Base-by-base conservation (phyloP, 2,113 vertebrate genomes). In the Callorhinus ursinus region DNA sequence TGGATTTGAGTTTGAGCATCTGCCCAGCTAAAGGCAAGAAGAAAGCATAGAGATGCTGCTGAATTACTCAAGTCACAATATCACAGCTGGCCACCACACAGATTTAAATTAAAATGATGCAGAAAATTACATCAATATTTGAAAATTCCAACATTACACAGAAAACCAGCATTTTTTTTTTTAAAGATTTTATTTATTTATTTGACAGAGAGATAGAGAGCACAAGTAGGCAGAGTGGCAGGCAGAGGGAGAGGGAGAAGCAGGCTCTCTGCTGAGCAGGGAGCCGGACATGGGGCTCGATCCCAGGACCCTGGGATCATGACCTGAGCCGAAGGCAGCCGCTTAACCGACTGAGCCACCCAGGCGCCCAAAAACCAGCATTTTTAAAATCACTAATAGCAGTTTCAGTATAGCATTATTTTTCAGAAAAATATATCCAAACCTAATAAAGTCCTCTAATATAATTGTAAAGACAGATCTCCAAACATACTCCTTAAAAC, bases 1-100 rank as follows among this genome's bases (percentile, higher is more conserved):
- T 99, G 99, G 93, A 99, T 99, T 98, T 99, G 99, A 0, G 99
- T 99, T 98, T 99, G 99, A 87, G 99, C 99, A 96, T 99, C 99
- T 10, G 99, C 99, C 99, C 99, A 99, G 98, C 99, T 99, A 97
- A 84, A 97, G 95, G 93, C 94, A 39, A 91, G 88, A 59, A 96
- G 80, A 90, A 98, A 96, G 90, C 94, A 97, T 0, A 97, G 55
- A 97, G 82, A 83, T 90, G 8, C 59, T 65, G 18, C 21, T 95
- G 5, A 93, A 46, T 90, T 88, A 84, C 28, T 88, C 39, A 19
- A 82, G n/a, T 95, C 53, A 95, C 28, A 81, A 69, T 63, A 92
- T 65, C 24, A 57, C 1, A 93, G 51, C 5, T 92, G 39, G 33
- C n/a, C 69, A 82, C 8, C 22, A 93, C 19, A 95, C 22, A 95